Base-by-base conservation (phyloP, 1,140 invertebrate species). In the Meloidogyne exigua region DNA sequence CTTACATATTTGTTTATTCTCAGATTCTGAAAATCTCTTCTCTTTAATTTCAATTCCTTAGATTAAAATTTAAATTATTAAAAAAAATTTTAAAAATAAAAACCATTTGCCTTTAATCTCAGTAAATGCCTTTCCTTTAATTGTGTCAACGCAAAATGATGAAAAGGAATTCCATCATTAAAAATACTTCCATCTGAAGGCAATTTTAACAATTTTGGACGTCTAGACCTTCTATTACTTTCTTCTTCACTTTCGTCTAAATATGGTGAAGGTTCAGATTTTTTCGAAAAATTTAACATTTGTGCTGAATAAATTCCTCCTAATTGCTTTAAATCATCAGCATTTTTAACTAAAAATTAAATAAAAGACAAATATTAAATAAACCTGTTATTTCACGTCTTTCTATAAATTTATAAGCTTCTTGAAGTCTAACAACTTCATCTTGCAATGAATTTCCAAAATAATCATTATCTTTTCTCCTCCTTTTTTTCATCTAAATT, bases 121-220 rank as follows among this genome's bases (percentile, higher is more conserved):
- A 26, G 23, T 3, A 78, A 39, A 32, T 78, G 76, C 15, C 64
- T 78, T 18, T 66, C 71, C 13, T 78, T 64, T 9, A 78, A 25
- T 42, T 42, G 44, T 13, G 63, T 67, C n/a, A 78, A 36, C 2
- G 63, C 62, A 42, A 42, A 76, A 68, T 78, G 76, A 73, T 78
- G 76, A 62, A 78, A 78, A 12, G 76, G 76, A 26, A 78, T 76
- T 15, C 76, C 76, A 65, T 78, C 76, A n/a, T 68, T 57, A 68
- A 78, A 78, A 78, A 78, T 78, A 49, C 76, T 39, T 10, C 76
- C 76, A 25, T 78, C 76, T 26, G 9, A 4, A n/a, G 76, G 76
- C 57, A 78, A n/a, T 68, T 49, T 65, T 25, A 78, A 57, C 25
- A 71, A 44, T 36, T 36, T 67, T 23, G 62, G 57, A 23, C 28